Evolutionary conservation across 1,140 invertebrate genomes (phyloP), one percentile per base, ranked within the genome.

Genomic region (Drosophila kurseongensis): DNA sequence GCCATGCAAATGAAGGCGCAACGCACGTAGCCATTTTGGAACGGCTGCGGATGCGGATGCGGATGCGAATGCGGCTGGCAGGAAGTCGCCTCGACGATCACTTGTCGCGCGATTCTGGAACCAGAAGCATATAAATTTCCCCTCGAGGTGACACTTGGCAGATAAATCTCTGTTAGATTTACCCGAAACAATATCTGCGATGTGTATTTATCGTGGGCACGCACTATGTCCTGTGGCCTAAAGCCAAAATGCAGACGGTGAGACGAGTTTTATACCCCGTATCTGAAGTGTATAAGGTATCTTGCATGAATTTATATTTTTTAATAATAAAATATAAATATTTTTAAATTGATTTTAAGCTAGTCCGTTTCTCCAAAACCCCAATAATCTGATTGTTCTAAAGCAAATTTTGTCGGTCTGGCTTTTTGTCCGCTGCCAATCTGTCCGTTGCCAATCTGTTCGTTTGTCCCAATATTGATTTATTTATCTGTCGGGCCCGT

Each of bases 161-260:
- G 84, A 90, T 90, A 89, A 89, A 89, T 89, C 85, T 89, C 60
- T 75, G 69, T 72, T 75, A 76, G 80, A 83, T 75, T 84, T 75
- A 60, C 55, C 65, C 72, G 73, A 75, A 89, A 80, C 84, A 80
- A 83, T 74, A 78, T 78, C 75, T 78, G 66, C 66, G 58, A 78
- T 78, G 75, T 59, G 75, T 78, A 78, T 78, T 78, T 78, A 78
- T 72, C 59, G 65, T 47, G 47, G 40, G 52, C 74, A 61, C 63
- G 42, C 63, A 44, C 73, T 50, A 38, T 47, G 66, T 77, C 62
- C 62, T 36, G 61, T 75, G 44, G 62, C 62, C 74, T 9, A 16
- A 27, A 27, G 51, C 3, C 35, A 48, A 51, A 35, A 32, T 47
- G 62, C 9, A 1, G 9, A n/a, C 18, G 12, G 8, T 40, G 23